phyloP scores from a whole-genome alignment of 1,140 invertebrate genomes.

The Melipona quadrifasciata region DNA sequence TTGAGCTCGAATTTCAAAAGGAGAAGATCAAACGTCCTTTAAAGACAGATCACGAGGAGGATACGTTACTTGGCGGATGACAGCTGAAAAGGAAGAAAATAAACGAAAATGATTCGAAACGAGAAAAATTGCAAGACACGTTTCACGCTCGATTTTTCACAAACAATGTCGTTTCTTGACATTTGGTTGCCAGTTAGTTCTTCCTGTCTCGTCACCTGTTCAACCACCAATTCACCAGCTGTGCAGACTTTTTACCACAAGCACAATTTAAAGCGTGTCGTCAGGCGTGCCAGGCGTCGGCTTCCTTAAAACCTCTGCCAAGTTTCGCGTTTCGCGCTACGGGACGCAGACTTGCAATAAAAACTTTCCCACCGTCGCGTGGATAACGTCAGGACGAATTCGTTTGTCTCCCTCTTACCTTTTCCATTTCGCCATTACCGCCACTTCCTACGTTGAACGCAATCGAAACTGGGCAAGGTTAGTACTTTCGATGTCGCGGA shows the following conservation, averaged over 20 bases:
- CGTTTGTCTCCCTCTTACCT: not conserved
- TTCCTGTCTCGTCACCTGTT: slow-evolving; percentile 52
- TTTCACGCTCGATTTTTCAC: slow-evolving; percentile 27
- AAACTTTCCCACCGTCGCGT: slow-evolving; percentile 1
- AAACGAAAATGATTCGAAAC: slow-evolving; percentile 35
- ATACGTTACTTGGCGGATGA: slow-evolving; percentile 1
- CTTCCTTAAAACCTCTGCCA: slow-evolving; percentile 35
- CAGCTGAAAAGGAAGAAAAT: slow-evolving; percentile 18
- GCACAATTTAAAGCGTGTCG: slow-evolving; percentile 55
- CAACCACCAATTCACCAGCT: slow-evolving; percentile 50
- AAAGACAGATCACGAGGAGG: not conserved
- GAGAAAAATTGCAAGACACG: slow-evolving; percentile 45
- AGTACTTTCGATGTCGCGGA: no score
- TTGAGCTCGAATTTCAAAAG: not conserved
- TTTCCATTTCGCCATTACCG: not conserved
- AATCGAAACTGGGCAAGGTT: not conserved
- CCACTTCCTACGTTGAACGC: no score
- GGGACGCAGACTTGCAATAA: not conserved
- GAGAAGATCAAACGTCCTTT: not conserved
- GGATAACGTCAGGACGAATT: not conserved
- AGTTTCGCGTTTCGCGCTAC: slow-evolving; percentile 25
- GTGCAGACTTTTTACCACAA: not conserved
- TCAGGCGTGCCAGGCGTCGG: not conserved
- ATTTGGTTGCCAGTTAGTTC: slow-evolving; percentile 4
- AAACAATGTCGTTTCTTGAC: not conserved